Base-by-base conservation (phyloP, 2,113 vertebrate species). In the Indicator indicator region DNA sequence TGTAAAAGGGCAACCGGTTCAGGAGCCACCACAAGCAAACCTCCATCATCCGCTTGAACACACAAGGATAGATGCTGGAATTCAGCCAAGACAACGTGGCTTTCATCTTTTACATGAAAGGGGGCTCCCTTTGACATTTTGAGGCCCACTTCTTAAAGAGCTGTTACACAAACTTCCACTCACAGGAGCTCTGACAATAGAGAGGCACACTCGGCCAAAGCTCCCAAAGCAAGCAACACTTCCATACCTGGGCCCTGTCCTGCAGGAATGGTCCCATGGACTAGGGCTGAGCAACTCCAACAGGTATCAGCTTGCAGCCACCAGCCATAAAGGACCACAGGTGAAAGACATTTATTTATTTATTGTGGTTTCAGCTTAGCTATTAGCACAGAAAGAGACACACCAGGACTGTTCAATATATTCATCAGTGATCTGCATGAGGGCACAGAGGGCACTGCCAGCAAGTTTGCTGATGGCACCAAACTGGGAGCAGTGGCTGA, bases 81-180 rank as follows among this genome's bases (percentile, higher is more conserved):
- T 50, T 38, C 46, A 55, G 87, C 94, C 96, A 94, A 76, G 64
- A 38, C 74, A 68, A 78, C 3, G 17, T 56, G 83, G 88, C 94
- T 96, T 93, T 94, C 93, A 90, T 93, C 94, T 93, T 56, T 23
- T 9, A 90, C 96, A 93, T 91, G 87, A 91, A 95, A 95, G 84
- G 84, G 94, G 90, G 65, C 83, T 93, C 88, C 89, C 84, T 95
- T 59, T 72, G 88, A 93, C 93, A 76, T 92, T 89, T 52, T 27
- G 81, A 90, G 91, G 93, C 93, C 84, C 81, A 42, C 63, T 82
- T 94, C 70, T 92, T 90, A 2, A 75, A 82, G 40, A 69, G 71
- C 81, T 79, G 70, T n/a, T 79, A 38, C 30, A 46, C 84, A 89
- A 96, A 95, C 78, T 63, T 67, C 1, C 1, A 72, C 68, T 94